Percentiles rank a stretch among this genome's conserved stretches.
Conservation (phyloP, 2,113 vertebrate species). For the Burhinus bistriatus region DNA sequence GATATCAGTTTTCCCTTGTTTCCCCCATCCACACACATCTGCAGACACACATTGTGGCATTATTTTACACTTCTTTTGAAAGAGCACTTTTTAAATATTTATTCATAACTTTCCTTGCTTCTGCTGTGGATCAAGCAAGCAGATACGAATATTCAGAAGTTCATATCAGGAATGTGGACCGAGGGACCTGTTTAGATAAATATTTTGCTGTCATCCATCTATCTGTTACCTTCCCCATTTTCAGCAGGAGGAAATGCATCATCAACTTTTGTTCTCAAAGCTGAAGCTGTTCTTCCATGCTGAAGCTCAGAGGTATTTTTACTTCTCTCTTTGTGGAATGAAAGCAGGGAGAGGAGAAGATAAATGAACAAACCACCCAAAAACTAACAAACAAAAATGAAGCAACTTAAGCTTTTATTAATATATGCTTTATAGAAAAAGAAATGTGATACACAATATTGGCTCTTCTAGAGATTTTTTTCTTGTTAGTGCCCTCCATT, state of each 20-base stretch:
- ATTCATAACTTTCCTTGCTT: background rate
- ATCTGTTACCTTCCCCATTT: constrained; percentile 74
- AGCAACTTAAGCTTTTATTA: background rate
- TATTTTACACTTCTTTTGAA: background rate
- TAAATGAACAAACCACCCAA: background rate
- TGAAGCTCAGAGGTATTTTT: constrained; percentile 74
- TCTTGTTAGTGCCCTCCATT: background rate
- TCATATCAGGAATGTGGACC: constrained; percentile 69
- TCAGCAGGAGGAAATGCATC: constrained; percentile 79
- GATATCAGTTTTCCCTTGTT: background rate
- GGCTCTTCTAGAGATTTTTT: background rate
- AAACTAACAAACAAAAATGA: background rate
- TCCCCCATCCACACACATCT: background rate
- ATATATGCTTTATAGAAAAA: background rate
- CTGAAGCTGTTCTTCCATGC: background rate
- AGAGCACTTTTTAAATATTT: background rate
- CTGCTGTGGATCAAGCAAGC: constrained; percentile 77
- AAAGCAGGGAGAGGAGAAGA: background rate
- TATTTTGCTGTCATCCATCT: constrained; percentile 77
- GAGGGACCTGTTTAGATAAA: constrained; percentile 60
- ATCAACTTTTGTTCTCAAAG: constrained; percentile 81
- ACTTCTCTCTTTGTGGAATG: background rate
- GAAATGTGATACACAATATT: background rate
- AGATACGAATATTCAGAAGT: constrained; percentile 80
- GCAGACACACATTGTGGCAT: background rate